phyloP scores from a whole-genome alignment of 2,797 vertebrate genomes.

The Florisuga fusca region DNA sequence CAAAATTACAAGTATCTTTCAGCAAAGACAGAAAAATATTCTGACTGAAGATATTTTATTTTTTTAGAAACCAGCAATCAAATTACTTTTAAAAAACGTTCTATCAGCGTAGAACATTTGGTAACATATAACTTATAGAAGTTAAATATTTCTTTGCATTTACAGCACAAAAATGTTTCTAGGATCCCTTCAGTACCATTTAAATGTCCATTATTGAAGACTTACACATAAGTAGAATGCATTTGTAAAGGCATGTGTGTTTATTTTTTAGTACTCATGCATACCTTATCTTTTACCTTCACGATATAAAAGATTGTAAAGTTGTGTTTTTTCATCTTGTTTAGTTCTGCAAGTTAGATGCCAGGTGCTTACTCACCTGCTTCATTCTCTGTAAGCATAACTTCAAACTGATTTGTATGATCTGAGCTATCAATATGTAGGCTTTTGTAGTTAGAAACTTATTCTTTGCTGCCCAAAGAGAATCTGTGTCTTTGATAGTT shows the following conservation, averaged over 20 bases:
- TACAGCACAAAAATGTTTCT: neutral
- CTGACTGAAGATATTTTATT: neutral
- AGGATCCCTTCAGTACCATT: neutral
- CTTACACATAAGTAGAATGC: neutral
- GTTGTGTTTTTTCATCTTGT: neutral
- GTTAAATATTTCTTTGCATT: neutral
- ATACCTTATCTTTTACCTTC: neutral
- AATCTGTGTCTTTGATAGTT: neutral
- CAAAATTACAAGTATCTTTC: neutral
- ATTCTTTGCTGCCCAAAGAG: neutral
- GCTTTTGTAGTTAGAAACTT: neutral
- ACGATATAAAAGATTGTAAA: neutral
- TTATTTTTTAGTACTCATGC: neutral
- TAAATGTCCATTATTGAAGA: neutral
- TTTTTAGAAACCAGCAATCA: neutral
- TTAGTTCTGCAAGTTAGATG: neutral
- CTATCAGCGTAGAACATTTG: neutral
- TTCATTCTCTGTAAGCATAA: fast-evolving
- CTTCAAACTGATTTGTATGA: neutral
- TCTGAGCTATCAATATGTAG: neutral
- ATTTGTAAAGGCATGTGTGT: fast-evolving
- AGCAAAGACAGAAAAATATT: neutral
- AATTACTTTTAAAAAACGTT: neutral
- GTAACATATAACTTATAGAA: neutral
- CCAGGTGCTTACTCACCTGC: neutral